Percentiles rank a stretch among this genome's conserved stretches.
Evolutionary conservation across 1,140 invertebrate species (phyloP).

Genomic region (Drosophila aff.): DNA sequence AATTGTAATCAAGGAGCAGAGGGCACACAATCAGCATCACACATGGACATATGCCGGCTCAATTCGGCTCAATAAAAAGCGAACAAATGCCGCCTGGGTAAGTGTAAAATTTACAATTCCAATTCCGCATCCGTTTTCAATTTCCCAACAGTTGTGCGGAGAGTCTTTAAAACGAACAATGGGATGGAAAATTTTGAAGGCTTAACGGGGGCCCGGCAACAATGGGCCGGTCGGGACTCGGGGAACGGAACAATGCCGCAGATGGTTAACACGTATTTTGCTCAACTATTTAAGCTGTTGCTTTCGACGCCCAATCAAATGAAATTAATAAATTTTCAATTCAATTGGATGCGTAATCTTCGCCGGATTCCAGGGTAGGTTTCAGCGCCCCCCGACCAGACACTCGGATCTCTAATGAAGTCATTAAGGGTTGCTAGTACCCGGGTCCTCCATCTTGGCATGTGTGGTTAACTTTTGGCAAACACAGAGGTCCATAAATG

Average conservation of each 20-base stretch:
- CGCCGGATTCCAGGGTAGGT: slow-evolving; percentile 38
- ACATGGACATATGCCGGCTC: slow-evolving; percentile 62
- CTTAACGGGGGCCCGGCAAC: slow-evolving; percentile 28
- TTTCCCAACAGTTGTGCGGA: slow-evolving; percentile 72
- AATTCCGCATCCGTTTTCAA: slow-evolving; percentile 55
- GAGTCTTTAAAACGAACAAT: slow-evolving; percentile 54
- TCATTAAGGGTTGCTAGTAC: slow-evolving; percentile 69
- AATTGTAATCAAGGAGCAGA: slow-evolving; percentile 75
- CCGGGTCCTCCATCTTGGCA: slow-evolving; percentile 30
- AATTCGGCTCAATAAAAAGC: slow-evolving; percentile 74
- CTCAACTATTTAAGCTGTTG: slow-evolving; percentile 71
- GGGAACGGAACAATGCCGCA: slow-evolving; percentile 53
- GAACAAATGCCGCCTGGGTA: slow-evolving; percentile 74
- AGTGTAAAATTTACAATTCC: slow-evolving; percentile 83
- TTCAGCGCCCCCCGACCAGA: background rate
- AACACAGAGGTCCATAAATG: slow-evolving; percentile 52
- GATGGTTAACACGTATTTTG: slow-evolving; percentile 67
- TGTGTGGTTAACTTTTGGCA: slow-evolving; percentile 73
- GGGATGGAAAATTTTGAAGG: slow-evolving; percentile 47
- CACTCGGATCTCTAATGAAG: slow-evolving; percentile 63
- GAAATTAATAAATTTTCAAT: slow-evolving; percentile 67
- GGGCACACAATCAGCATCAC: slow-evolving; percentile 50
- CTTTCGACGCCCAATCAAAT: slow-evolving; percentile 69
- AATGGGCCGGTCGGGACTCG: slow-evolving; percentile 19
- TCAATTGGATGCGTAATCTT: slow-evolving; percentile 20